Evolutionary conservation across 2,888 invertebrate species (phyloP).

Genomic region (Ormyrus rosae): DNA sequence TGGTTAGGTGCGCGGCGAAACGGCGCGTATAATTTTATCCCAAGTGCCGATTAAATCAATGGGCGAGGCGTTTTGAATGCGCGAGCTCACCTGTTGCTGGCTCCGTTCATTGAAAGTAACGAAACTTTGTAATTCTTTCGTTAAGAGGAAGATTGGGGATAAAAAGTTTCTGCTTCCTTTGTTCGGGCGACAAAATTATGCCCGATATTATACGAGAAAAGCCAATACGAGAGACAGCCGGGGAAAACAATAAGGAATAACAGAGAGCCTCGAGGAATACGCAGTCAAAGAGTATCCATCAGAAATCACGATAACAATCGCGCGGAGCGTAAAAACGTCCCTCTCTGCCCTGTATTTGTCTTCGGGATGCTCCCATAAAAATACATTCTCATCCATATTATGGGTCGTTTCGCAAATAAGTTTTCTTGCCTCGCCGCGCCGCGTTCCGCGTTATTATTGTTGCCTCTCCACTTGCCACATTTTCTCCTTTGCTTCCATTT

Average conservation of each 20-base stretch:
- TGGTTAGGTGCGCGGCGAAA: neutral
- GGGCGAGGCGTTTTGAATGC: too few species aligned
- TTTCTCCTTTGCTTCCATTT: neutral
- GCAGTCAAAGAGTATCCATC: neutral
- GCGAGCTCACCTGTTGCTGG: too few species aligned
- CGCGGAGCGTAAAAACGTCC: slow-evolving; percentile 5
- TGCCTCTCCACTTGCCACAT: neutral
- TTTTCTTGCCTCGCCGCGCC: neutral
- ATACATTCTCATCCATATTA: slow-evolving; percentile 18
- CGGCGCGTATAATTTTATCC: too few species aligned
- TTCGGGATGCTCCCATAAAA: slow-evolving; percentile 6
- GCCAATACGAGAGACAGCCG: neutral
- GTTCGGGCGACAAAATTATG: too few species aligned
- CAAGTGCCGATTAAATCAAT: too few species aligned
- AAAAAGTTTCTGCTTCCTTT: too few species aligned
- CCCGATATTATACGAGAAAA: neutral
- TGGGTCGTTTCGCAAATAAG: neutral
- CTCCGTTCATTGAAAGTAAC: too few species aligned
- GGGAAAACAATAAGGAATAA: slow-evolving; percentile 3
- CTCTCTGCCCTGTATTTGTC: neutral
- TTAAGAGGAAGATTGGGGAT: too few species aligned
- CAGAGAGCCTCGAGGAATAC: neutral
- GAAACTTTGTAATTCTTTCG: too few species aligned
- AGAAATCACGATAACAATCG: slow-evolving; percentile 17
- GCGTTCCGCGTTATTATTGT: slow-evolving; percentile 1